Percentiles rank a stretch among this genome's conserved stretches.
Conservation (phyloP, 2,113 vertebrate genomes). For the Neotragus moschatus region DNA sequence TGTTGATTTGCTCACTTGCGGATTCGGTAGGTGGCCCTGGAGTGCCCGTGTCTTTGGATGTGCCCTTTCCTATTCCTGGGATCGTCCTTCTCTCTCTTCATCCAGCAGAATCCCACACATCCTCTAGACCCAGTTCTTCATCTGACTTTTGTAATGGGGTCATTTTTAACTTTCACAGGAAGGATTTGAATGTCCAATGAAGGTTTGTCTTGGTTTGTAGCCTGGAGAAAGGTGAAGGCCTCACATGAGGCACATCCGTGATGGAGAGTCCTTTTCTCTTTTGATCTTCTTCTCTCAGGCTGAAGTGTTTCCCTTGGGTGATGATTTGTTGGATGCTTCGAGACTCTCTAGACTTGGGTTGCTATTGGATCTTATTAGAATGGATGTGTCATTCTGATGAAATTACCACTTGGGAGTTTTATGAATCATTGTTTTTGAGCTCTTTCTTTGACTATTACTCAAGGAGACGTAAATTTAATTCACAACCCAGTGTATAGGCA, state of each 20-base stretch:
- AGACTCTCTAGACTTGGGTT: neutral
- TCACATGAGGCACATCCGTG: accelerated
- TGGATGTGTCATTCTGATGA: neutral
- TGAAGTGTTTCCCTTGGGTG: neutral
- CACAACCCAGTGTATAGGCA: neutral
- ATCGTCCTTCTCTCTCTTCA: neutral
- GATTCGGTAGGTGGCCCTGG: no score
- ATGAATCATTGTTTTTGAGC: neutral
- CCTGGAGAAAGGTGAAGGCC: no score
- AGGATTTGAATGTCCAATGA: neutral
- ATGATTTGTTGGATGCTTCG: neutral
- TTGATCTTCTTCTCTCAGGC: neutral
- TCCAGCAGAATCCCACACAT: neutral
- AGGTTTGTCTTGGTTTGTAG: neutral
- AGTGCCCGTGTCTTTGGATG: accelerated
- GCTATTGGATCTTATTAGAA: neutral
- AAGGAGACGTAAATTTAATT: neutral
- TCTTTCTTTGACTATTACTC: neutral
- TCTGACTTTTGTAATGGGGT: neutral
- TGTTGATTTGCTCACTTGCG: accelerated
- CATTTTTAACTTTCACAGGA: neutral
- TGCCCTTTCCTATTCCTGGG: neutral
- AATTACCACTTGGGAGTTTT: neutral
- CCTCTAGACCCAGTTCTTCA: neutral
- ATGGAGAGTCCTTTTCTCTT: neutral